Base-by-base conservation (phyloP, 1,140 invertebrate genomes). In the Paralvinella palmiformis region DNA sequence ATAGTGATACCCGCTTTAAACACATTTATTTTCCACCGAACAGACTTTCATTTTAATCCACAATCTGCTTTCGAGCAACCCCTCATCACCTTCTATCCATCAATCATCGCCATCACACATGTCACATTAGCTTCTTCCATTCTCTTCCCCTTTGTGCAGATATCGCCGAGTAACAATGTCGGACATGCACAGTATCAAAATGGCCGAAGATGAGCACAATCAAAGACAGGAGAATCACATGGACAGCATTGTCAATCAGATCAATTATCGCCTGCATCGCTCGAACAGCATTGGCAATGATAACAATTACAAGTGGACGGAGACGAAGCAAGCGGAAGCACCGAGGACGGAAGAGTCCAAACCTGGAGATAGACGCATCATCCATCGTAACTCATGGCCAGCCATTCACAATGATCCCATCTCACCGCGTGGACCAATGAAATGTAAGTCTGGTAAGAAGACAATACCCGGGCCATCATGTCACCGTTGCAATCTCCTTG, bases 391-490 rank as follows among this genome's bases (percentile, higher is more conserved):
- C 55, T 57, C 55, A 20, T 57, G 55, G 55, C 55, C 55, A 20
- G 35, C n/a, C n/a, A n/a, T n/a, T n/a, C n/a, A 27, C 24, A 35
- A 60, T 22, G 41, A 32, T 31, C 58, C 58, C 13, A 37, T 60
- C 5, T 60, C 58, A 45, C 58, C 58, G 0, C 35, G 58, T 10
- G 58, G 58, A 45, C 58, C 58, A 45, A 60, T 60, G 36, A 60
- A 60, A 45, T 22, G 58, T 60, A 3, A 20, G 41, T 57, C 7
- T 36, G 10, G 37, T 41, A 41, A 13, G 37, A 10, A 41, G n/a
- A 13, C 37, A 13, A n/a, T 41, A 41, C 10, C 10, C 10, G 37
- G 10, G 37, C 37, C n/a, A 41, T 13, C 10, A 41, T n/a, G 37
- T n/a, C n/a, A n/a, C n/a, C n/a, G n/a, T 41, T n/a, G 10, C 10